phyloP scores from a whole-genome alignment of 2,113 vertebrate genomes.

The Chitala chitala region DNA sequence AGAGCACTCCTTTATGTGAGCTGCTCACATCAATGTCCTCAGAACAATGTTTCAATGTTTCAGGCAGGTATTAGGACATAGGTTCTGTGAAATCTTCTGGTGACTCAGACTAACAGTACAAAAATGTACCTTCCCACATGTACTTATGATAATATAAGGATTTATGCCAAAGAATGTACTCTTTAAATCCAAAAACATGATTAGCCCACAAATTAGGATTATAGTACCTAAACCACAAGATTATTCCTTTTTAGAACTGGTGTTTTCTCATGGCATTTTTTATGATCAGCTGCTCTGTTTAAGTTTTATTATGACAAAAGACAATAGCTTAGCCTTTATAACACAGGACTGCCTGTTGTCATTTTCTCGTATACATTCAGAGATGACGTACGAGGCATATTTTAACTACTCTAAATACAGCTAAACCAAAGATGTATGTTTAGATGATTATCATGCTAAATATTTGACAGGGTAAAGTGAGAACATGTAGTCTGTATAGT shows the following conservation, averaged over 20 bases:
- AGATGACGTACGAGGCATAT: not conserved
- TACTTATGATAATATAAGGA: too few species aligned
- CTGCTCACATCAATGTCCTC: too few species aligned
- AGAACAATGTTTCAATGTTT: too few species aligned
- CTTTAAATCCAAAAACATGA: not conserved
- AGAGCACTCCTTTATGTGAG: too few species aligned
- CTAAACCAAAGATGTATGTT: not conserved
- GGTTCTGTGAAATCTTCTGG: too few species aligned
- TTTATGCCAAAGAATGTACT: not conserved
- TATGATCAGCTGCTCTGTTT: not conserved
- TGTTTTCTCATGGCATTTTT: not conserved
- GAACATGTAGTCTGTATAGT: not conserved
- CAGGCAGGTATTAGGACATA: too few species aligned
- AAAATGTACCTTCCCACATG: too few species aligned
- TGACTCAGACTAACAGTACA: too few species aligned
- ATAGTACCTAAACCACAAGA: not conserved
- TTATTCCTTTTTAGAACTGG: slow-evolving; percentile 7
- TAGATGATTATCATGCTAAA: not conserved
- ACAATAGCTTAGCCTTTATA: not conserved
- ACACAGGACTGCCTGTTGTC: not conserved
- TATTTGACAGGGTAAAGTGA: not conserved
- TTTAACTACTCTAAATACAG: not conserved
- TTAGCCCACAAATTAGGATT: slow-evolving; percentile 4
- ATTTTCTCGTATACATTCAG: not conserved
- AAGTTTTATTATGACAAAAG: not conserved